Conservation (phyloP, 2,797 vertebrate genomes). For the Tinamus major region DNA sequence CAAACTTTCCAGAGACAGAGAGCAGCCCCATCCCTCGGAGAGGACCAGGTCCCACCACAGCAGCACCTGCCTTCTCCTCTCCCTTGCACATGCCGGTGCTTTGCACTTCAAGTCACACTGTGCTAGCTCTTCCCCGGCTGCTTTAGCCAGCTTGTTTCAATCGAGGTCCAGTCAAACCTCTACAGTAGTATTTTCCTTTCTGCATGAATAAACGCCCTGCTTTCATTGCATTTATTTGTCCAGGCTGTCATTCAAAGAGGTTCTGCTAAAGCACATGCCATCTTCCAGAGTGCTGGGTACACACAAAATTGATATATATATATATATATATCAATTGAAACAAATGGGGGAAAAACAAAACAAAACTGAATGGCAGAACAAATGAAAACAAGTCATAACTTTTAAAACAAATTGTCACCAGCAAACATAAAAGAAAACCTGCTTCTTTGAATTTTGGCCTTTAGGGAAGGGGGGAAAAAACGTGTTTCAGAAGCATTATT, state of each 20-base stretch:
- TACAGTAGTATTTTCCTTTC: background rate
- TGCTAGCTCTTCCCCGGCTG: background rate
- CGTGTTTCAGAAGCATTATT: background rate
- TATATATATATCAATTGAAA: background rate
- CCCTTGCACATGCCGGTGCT: background rate
- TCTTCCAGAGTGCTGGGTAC: rapidly evolving
- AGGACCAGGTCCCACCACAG: background rate
- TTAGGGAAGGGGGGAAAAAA: background rate
- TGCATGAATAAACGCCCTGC: background rate
- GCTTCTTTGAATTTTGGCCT: background rate
- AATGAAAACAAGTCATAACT: background rate
- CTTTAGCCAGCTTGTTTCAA: background rate
- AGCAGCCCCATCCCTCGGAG: background rate
- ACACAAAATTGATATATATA: background rate
- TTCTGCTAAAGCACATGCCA: background rate
- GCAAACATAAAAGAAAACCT: background rate
- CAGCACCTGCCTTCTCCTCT: background rate
- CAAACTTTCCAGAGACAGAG: rapidly evolving
- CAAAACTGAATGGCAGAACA: background rate
- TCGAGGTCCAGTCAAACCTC: background rate
- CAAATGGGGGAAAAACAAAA: background rate
- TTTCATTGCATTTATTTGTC: background rate
- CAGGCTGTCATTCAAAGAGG: background rate
- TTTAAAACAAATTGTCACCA: background rate
- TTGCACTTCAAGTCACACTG: background rate